These are phyloP conservation scores for Seriola quinqueradiata DNA, from an alignment of 2,113 vertebrate species.

Conservation along the genomic window DNA sequence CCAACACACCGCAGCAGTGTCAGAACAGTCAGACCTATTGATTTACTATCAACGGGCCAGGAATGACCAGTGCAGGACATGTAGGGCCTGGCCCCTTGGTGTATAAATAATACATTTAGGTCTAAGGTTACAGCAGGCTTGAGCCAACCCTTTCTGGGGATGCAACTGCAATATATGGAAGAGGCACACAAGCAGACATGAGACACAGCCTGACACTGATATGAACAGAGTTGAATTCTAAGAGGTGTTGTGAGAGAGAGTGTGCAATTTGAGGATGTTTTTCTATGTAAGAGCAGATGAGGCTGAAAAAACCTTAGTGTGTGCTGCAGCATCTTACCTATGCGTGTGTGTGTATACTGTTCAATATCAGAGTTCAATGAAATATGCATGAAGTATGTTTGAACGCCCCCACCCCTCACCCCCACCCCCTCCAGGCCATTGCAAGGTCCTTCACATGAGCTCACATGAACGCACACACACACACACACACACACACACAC, in stretches of 20 bases:
- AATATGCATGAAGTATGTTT: constrained; percentile 76
- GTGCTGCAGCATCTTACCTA: constrained; percentile 34
- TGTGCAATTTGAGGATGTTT: constrained; percentile 30
- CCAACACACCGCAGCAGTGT: constrained; percentile 25
- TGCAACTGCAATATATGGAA: constrained; percentile 23
- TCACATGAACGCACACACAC: constrained; percentile 14
- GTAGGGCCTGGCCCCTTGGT: constrained; percentile 39
- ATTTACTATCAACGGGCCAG: constrained; percentile 68
- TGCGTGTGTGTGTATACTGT: constrained; percentile 21
- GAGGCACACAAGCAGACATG: not conserved
- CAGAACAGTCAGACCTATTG: constrained; percentile 63
- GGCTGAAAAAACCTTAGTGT: constrained; percentile 3
- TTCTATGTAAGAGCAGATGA: constrained; percentile 20
- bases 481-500: constrained; percentile 20
- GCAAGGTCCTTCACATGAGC: constrained; percentile 63
- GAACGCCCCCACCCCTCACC: constrained; percentile 28
- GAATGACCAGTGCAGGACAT: constrained; percentile 48
- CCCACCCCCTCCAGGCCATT: constrained; percentile 41
- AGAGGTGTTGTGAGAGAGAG: not conserved
- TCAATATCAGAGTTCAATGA: constrained; percentile 65
- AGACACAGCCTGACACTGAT: constrained; percentile 32
- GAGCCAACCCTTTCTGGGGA: constrained; percentile 28
- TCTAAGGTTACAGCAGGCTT: constrained; percentile 42
- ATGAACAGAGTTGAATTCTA: constrained; percentile 36
- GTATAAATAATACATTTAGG: constrained; percentile 72